Evolutionary conservation across 2,797 vertebrate genomes (phyloP), one percentile per base, ranked within the genome.

Genomic region (Sebastiscus albofasciatus): DNA sequence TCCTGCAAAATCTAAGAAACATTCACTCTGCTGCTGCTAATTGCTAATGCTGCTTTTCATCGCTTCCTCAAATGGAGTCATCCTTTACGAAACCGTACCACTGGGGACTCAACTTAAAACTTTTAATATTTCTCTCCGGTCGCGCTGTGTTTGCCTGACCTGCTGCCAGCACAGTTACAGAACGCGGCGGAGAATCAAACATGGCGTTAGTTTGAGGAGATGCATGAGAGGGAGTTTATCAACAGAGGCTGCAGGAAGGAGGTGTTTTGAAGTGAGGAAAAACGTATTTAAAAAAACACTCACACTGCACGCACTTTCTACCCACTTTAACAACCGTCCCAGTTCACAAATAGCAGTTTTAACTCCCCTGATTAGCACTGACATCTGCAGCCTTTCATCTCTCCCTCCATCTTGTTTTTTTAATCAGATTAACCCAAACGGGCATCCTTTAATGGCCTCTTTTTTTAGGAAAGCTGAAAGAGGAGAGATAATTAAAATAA

Each of bases 401-500:
- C 93, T 94, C 79, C 87, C 89, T 94, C 95, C 93, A 94, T 96
- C 94, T 91, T 91, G 88, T 95, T 96, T 87, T 92, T 96, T 84
- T 87, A 96, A 95, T 96, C 96, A 96, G 94, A 95, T 97, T 96
- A 96, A 96, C 95, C 96, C 96, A 97, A 96, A 96, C 95, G 95
- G 96, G 96, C 93, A 94, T 96, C 95, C 96, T 96, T 96, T 97
- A 97, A 97, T 97, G 95, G 94, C 90, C 92, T 91, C 94, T 91
- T 94, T 96, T 56, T 95, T 94, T 93, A 93, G 87, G 92, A 93
- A 93, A 94, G 90, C 94, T 96, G 96, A 97, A 97, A 96, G 95
- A 96, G 92, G 95, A 95, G 87, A 96, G 95, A 96, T 97, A 97
- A 98, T 98, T 96, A 97, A 96, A 95, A 95, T 97, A 97, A 98